Evolutionary conservation across 2,888 invertebrate species (phyloP), one percentile per base, ranked within the genome.

Genomic region (Drosophila lacicola): DNA sequence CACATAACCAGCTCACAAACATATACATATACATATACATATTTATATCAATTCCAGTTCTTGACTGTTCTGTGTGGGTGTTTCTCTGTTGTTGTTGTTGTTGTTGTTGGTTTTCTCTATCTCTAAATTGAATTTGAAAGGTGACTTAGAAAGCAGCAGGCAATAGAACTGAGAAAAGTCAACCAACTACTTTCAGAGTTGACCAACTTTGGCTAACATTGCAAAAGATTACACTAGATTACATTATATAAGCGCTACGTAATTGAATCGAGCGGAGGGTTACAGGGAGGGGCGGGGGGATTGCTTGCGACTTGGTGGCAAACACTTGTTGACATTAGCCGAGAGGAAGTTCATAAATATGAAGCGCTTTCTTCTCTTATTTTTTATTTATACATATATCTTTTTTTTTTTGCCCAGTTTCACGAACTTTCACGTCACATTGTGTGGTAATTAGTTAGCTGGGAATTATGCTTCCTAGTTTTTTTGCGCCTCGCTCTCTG

Each of bases 401-500:
- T 37, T 25, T 49, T 36, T 68, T n/a, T 67, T 69, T 58, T 54
- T 46, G 44, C 50, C 61, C 57, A 49, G 55, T 74, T 87, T 88
- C 88, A 76, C 80, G 80, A 86, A 89, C 85, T 86, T 86, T 86
- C 85, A 89, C 90, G 90, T 83, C 87, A 86, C 76, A 79, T 76
- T 88, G 86, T 86, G 88, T 82, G 80, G 80, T 87, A 89, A 88
- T 90, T 89, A 90, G 82, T 85, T 82, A 71, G 84, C 74, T 88
- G 90, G 82, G 87, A 90, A 90, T 90, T 87, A 85, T 89, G 90
- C 90, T 90, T 90, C 90, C 90, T 90, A 82, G 90, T 90, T 90
- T 60, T 70, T 70, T 62, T 33, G 25, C 17, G n/a, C 17, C 13
- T 34, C 19, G 21, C 9, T 50, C n/a, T 61, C 9, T 34, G 8